Percentiles rank a stretch among this genome's conserved stretches.
Conservation (phyloP, 2,888 invertebrate genomes). For the Hedya salicella region DNA sequence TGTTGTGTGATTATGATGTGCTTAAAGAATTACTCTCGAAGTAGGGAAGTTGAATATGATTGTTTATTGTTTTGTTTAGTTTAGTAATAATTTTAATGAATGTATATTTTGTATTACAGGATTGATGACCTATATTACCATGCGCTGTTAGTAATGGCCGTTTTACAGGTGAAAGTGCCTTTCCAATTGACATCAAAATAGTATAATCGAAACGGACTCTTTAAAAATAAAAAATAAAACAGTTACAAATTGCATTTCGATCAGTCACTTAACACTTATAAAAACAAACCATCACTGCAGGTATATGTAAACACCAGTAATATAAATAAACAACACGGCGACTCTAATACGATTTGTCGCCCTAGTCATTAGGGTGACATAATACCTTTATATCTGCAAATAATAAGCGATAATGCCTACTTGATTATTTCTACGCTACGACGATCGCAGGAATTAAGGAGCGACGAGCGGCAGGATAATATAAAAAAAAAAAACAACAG, state of each 20-base stretch:
- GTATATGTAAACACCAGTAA: slow-evolving; percentile 3
- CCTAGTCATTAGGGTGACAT: slow-evolving; percentile 61
- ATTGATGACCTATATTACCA: no score
- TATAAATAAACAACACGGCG: slow-evolving; percentile 49
- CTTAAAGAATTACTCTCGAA: slow-evolving; percentile 49
- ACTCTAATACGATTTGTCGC: slow-evolving; percentile 64
- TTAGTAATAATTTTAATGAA: no score
- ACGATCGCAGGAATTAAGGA: slow-evolving; percentile 29
- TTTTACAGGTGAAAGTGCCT: no score
- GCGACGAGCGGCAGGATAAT: no score
- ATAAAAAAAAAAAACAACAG: not conserved
- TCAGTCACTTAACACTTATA: not conserved
- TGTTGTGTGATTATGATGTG: slow-evolving; percentile 55
- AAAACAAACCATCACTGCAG: not conserved
- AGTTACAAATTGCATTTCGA: not conserved
- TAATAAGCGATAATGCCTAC: slow-evolving; percentile 61
- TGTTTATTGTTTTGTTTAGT: slow-evolving; percentile 48
- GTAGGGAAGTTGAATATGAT: slow-evolving; percentile 56
- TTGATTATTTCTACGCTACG: slow-evolving; percentile 57
- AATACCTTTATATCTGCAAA: slow-evolving; percentile 62
- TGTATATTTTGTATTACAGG: no score
- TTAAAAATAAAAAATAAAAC: no score
- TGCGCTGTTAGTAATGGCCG: no score
- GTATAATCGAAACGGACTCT: no score
- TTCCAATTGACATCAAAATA: no score